A percentile compares a stretch with the other conserved stretches of the same genome.
Conservation (phyloP, 2,888 invertebrate species). For the Thecophora atra region DNA sequence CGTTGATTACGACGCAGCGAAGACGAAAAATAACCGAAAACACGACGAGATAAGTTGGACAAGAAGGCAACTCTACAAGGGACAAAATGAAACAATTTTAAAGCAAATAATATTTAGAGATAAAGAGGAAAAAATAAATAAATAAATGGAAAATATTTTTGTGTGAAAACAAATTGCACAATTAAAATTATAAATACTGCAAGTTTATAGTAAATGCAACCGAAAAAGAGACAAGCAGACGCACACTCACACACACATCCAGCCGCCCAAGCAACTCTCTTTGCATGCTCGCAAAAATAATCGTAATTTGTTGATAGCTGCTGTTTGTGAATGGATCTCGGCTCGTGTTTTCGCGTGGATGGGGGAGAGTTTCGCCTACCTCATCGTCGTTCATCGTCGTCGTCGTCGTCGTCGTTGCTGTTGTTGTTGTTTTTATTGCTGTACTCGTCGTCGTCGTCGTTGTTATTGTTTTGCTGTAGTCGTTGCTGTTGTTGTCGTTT, state of each 20-base stretch:
- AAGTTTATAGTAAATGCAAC: not conserved
- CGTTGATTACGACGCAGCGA: not conserved
- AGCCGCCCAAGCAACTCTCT: no score
- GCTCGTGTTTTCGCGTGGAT: not conserved
- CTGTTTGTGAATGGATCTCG: conserved; percentile 30
- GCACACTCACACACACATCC: not conserved
- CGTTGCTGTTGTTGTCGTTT: no score
- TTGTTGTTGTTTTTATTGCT: not conserved
- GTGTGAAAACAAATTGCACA: no score
- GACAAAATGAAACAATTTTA: not conserved
- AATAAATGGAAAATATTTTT: no score
- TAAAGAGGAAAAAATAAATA: not conserved
- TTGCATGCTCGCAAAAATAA: no score
- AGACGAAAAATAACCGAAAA: not conserved
- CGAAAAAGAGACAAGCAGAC: no score
- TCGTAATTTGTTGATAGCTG: not conserved
- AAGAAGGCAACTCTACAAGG: not conserved
- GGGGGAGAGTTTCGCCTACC: no score
- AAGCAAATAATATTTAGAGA: not conserved
- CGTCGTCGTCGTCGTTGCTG: no score
- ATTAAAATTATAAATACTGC: not conserved
- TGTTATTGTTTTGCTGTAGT: no score
- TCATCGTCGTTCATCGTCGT: not conserved
- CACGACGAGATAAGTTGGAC: not conserved
- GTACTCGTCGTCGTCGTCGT: not conserved